Percentiles rank a stretch among this genome's conserved stretches.
Evolutionary conservation across 2,113 vertebrate genomes (phyloP).

Genomic region (Pedetes capensis): DNA sequence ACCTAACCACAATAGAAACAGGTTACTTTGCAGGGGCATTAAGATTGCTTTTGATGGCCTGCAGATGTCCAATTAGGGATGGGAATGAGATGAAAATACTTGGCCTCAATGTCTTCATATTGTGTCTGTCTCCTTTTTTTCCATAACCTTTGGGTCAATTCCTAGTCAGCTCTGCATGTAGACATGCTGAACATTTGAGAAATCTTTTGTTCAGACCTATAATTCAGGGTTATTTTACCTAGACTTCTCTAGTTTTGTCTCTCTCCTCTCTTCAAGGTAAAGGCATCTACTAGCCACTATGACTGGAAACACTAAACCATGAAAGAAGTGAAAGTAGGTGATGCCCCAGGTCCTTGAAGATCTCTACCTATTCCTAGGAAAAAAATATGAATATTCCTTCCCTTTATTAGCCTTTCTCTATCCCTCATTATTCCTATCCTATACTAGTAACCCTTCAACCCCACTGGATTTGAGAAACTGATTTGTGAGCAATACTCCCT

Average conservation of each 20-base stretch:
- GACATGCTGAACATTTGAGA: neutral
- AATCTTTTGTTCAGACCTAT: neutral
- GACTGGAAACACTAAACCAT: neutral
- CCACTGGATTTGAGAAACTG: neutral
- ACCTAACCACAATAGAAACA: no score
- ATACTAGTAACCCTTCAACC: no score
- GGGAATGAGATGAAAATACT: neutral
- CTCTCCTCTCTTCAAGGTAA: neutral
- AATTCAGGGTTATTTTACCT: neutral
- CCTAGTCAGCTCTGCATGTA: neutral
- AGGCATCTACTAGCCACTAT: no score
- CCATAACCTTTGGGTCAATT: neutral
- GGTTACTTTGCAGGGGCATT: no score
- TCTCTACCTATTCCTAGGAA: neutral
- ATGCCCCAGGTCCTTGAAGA: neutral
- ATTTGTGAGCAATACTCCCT: no score
- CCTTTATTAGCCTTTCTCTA: no score
- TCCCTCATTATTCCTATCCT: neutral
- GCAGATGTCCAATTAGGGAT: neutral
- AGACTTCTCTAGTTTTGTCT: neutral
- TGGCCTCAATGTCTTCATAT: neutral
- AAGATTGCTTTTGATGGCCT: no score
- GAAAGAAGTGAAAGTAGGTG: no score
- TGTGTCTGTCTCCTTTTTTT: neutral
- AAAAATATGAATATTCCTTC: neutral